Evolutionary conservation across 92 coral and sea anemone species (phyloP), one percentile per base, ranked within the genome.

Genomic region (Zoanthus gigantus): DNA sequence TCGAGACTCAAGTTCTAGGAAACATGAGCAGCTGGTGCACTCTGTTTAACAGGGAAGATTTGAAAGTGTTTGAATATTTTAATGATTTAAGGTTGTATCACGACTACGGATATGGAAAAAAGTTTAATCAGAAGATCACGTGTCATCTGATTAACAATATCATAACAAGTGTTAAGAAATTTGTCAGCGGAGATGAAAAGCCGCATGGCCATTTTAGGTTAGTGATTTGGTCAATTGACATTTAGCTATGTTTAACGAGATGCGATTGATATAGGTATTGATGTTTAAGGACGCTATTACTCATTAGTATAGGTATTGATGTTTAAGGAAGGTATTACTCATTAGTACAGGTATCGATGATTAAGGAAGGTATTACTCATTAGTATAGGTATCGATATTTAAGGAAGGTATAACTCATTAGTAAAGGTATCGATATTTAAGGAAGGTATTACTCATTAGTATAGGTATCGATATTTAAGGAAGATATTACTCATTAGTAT

Each of bases 1-100:
- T 91, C 90, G 96, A 93, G 14, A 87, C 93, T 56, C 96, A 93
- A 87, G 91, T 94, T 65, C 94, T 92, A 46, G 91, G 95, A 54
- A 65, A 82, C 4, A 93, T 82, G 9, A 37, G 87, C 48, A 92
- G 91, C 75, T 93, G 98, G 98, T 96, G 98, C 85, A 86, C 94
- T 2, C 61, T 96, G 63, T 96, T 96, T 68, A 92, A 79, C 48
- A 81, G 85, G 11, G 93, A 84, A 77, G 98, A 96, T 78, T 74
- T 92, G 57, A 90, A 92, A 48, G 94, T 91, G 5, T 47, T 96
- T 81, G 98, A 94, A 57, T 96, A 94, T 77, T 88, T 91, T 31
- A 93, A 80, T 61, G 98, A 96, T 82, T 71, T 96, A 63, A 87
- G 89, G 68, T 60, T 84, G 44, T 96, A 94, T 71, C 92, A 94